Conservation (phyloP, 2,888 invertebrate species). For the Monoplex corrugatus region DNA sequence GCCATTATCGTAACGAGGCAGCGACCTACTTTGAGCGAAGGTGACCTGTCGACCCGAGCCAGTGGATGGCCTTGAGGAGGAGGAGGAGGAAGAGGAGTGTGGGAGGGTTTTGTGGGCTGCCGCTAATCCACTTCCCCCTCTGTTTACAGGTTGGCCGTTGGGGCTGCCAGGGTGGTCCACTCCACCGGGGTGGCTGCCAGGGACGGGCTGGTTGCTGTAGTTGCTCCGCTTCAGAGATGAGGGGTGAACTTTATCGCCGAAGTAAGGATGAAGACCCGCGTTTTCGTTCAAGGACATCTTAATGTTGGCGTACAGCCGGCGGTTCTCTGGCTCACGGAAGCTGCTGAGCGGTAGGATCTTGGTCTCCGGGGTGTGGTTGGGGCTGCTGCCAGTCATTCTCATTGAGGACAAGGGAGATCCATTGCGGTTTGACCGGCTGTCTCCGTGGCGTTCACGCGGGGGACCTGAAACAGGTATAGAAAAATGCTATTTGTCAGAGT, state of each 20-base stretch:
- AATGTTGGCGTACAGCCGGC: constrained; percentile 41
- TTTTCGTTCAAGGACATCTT: constrained; percentile 41
- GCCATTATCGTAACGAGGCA: constrained; percentile 39
- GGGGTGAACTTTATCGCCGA: constrained; percentile 38
- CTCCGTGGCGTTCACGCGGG: not conserved
- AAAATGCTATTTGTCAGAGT: not conserved
- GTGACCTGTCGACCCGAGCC: constrained; percentile 33
- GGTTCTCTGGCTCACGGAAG: constrained; percentile 43
- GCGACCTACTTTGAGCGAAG: constrained; percentile 26
- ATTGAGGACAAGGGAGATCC: constrained; percentile 26
- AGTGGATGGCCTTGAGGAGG: not conserved
- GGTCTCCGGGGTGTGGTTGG: not conserved
- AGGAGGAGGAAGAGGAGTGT: no score
- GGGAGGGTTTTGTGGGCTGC: constrained; percentile 5
- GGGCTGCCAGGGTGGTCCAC: not conserved
- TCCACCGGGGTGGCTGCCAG: not conserved
- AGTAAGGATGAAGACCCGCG: constrained; percentile 39
- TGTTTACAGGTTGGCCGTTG: not conserved
- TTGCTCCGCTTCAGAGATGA: constrained; percentile 34
- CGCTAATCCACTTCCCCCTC: not conserved
- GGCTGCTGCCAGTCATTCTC: not conserved
- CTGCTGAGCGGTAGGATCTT: constrained; percentile 27
- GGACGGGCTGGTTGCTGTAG: not conserved
- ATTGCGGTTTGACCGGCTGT: constrained; percentile 3
- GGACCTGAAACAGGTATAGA: not conserved